Evolutionary conservation across 2,113 vertebrate genomes (phyloP).

Genomic region (Arothron firmamentum): DNA sequence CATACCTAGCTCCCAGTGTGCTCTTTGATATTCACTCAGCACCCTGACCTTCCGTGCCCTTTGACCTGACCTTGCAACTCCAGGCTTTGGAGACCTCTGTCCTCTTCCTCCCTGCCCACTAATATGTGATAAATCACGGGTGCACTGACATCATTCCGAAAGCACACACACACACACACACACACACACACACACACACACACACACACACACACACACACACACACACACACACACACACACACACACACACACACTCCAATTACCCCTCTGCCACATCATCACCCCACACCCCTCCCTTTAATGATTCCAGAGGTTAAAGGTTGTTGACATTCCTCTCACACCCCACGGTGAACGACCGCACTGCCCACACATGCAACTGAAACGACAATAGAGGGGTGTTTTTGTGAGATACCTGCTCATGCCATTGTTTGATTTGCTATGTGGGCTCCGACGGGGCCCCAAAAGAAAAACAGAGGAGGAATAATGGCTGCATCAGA

Average conservation of each 20-base stretch:
- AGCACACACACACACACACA: slow-evolving; percentile 1
- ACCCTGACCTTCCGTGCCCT: slow-evolving; percentile 66
- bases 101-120: slow-evolving; percentile 49
- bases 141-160: slow-evolving; percentile 47
- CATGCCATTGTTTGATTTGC: not conserved
- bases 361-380: slow-evolving; percentile 7
- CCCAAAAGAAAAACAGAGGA: slow-evolving; percentile 5
- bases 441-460: not conserved
- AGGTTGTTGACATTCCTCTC: slow-evolving; percentile 64
- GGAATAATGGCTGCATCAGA: slow-evolving; percentile 2
- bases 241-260: slow-evolving; percentile 11
- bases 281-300: slow-evolving; percentile 50
- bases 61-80: slow-evolving; percentile 59
- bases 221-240: slow-evolving; percentile 11
- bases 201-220: slow-evolving; percentile 14
- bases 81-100: slow-evolving; percentile 45
- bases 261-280: slow-evolving; percentile 51
- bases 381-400: slow-evolving; percentile 21
- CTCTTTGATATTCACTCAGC: slow-evolving; percentile 75
- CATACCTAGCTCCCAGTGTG: slow-evolving; percentile 70
- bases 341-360: slow-evolving; percentile 37
- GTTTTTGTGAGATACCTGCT: slow-evolving; percentile 4
- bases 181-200: slow-evolving; percentile 14
- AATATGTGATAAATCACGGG: slow-evolving; percentile 83
- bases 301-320: slow-evolving; percentile 64